Percentiles rank a stretch among this genome's conserved stretches.
phyloP scores from a whole-genome alignment of 2,888 invertebrate genomes.

The Saturnia japonica region DNA sequence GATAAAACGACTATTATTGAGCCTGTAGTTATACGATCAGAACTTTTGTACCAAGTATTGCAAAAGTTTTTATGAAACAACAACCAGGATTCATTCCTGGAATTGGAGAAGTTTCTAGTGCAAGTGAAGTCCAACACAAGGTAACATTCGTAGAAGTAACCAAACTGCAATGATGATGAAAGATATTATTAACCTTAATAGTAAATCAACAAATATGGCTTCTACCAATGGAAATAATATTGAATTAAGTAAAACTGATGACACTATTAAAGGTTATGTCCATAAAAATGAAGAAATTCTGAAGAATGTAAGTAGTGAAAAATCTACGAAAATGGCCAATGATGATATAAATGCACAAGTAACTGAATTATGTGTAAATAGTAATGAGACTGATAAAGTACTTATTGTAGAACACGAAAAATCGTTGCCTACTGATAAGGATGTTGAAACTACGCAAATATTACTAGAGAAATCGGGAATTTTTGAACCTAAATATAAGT shows the following conservation, averaged over 20 bases:
- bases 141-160: constrained; percentile 61
- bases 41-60: constrained; percentile 69
- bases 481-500: constrained; percentile 70
- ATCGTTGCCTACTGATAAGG: constrained; percentile 33
- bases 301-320: constrained; percentile 70
- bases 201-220: constrained; percentile 69
- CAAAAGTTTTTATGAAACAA: constrained; percentile 64
- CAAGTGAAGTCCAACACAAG: constrained; percentile 73
- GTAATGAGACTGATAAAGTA: constrained; percentile 78
- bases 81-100: constrained; percentile 43
- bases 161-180: constrained; percentile 72
- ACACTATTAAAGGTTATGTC: constrained; percentile 59
- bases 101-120: constrained; percentile 57
- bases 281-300: constrained; percentile 72
- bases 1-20: constrained; percentile 35
- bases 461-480: constrained; percentile 29
- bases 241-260: constrained; percentile 58
- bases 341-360: constrained; percentile 50
- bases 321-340: constrained; percentile 59
- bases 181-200: constrained; percentile 74
- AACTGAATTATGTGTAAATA: constrained; percentile 69
- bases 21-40: constrained; percentile 60
- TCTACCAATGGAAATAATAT: constrained; percentile 69
- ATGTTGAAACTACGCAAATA: constrained; percentile 27
- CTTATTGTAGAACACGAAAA: constrained; percentile 59